Conservation (phyloP, 1,140 invertebrate genomes). For the Bradynema listronoti region DNA sequence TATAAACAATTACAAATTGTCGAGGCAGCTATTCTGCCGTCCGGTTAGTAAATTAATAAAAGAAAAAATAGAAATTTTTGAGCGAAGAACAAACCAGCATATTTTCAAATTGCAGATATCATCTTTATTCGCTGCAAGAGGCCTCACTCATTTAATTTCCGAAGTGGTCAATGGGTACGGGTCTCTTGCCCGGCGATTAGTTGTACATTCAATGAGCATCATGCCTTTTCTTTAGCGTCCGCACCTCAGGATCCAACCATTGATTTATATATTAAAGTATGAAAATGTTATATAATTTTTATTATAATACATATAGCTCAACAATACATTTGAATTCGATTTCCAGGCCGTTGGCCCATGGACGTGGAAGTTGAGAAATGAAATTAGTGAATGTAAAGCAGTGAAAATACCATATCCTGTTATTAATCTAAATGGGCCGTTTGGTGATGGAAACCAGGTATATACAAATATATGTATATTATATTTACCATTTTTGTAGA, state of each 20-base stretch:
- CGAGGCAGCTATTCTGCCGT: conserved; percentile 87
- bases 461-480: conserved; percentile 95
- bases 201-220: conserved; percentile 74
- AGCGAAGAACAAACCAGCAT: too few relatives aligned
- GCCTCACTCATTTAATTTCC: conserved; percentile 89
- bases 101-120: conserved; percentile 60
- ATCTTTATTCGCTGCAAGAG: conserved; percentile 66
- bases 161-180: conserved; percentile 79
- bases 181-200: conserved; percentile 84
- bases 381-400: conserved; percentile 89
- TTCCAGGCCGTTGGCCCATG: conserved; percentile 81
- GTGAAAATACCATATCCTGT: conserved; percentile 76
- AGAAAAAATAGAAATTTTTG: neutral
- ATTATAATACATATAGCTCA: neutral
- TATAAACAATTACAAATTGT: conserved; percentile 81
- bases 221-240: conserved; percentile 94
- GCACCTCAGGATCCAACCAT: conserved; percentile 94
- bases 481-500: too few relatives aligned
- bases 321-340: neutral
- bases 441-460: conserved; percentile 96
- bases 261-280: conserved; percentile 84
- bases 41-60: conserved; percentile 62
- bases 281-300: conserved; percentile 12
- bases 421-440: conserved; percentile 86
- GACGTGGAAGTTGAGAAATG: conserved; percentile 96